phyloP scores from a whole-genome alignment of 2,797 vertebrate genomes.

The Haliaeetus albicilla region DNA sequence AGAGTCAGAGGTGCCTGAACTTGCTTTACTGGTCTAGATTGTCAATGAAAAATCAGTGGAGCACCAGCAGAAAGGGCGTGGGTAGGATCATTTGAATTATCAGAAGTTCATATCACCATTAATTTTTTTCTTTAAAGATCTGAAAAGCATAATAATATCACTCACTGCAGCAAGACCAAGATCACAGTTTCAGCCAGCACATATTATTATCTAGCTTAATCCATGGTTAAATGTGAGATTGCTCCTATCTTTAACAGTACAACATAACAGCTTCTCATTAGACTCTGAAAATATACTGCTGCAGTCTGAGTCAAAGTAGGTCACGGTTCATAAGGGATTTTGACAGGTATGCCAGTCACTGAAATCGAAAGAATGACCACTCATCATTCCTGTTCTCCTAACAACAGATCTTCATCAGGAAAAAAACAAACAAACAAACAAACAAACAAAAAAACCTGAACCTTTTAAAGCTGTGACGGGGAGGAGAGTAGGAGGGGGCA shows the following conservation, averaged over 20 bases:
- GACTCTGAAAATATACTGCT: slow-evolving; percentile 15
- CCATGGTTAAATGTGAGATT: slow-evolving; percentile 31
- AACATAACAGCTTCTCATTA: slow-evolving; percentile 32
- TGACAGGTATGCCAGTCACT: slow-evolving; percentile 10
- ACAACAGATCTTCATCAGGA: not conserved
- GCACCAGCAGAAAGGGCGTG: not conserved
- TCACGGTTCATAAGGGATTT: slow-evolving; percentile 30
- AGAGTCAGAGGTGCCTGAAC: not conserved
- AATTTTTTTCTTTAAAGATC: not conserved
- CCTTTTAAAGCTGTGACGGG: not conserved
- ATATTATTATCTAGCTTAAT: slow-evolving; percentile 35
- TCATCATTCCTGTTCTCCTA: not conserved
- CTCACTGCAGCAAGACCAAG: slow-evolving; percentile 3
- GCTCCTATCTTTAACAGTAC: not conserved
- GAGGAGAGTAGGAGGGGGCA: not conserved
- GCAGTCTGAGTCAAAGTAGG: not conserved
- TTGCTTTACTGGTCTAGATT: not conserved
- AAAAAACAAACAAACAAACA: not conserved
- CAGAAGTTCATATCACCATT: not conserved
- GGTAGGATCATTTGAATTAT: not conserved
- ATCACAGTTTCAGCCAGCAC: not conserved
- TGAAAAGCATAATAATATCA: slow-evolving; percentile 17
- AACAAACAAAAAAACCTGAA: not conserved
- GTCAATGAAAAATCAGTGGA: slow-evolving; percentile 19
- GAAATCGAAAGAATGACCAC: slow-evolving; percentile 23